Conservation (phyloP, 2,797 vertebrate species). For the Tolypeutes matacus region DNA sequence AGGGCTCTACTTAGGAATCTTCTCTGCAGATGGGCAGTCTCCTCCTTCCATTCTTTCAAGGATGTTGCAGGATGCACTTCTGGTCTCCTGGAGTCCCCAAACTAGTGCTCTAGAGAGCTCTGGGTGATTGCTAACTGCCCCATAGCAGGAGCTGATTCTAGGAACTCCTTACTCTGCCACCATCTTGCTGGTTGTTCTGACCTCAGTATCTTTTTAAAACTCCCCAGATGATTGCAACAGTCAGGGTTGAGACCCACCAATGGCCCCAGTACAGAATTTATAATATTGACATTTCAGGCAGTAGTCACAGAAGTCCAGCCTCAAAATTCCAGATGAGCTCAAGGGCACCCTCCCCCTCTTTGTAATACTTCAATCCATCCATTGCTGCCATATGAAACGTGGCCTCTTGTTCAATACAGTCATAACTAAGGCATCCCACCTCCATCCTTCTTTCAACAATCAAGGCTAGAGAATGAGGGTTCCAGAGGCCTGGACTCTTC, state of each 20-base stretch:
- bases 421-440: neutral
- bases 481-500: neutral
- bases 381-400: neutral
- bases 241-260: neutral
- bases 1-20: too few relatives aligned
- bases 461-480: neutral
- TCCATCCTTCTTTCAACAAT: neutral
- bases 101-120: too few relatives aligned
- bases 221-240: neutral
- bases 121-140: too few relatives aligned
- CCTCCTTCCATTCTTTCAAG: too few relatives aligned
- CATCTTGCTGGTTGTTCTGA: neutral
- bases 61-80: too few relatives aligned
- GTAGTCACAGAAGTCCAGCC: neutral
- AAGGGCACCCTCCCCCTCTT: neutral
- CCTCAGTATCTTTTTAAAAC: neutral
- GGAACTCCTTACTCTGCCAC: too few relatives aligned
- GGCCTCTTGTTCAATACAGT: neutral
- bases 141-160: too few relatives aligned
- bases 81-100: too few relatives aligned
- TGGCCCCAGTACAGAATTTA: neutral
- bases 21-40: too few relatives aligned
- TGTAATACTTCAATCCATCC: neutral
- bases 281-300: neutral
- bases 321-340: neutral